Evolutionary conservation across 2,888 invertebrate genomes (phyloP), one percentile per base, ranked within the genome.

Genomic region (Macrosiphum euphorbiae): DNA sequence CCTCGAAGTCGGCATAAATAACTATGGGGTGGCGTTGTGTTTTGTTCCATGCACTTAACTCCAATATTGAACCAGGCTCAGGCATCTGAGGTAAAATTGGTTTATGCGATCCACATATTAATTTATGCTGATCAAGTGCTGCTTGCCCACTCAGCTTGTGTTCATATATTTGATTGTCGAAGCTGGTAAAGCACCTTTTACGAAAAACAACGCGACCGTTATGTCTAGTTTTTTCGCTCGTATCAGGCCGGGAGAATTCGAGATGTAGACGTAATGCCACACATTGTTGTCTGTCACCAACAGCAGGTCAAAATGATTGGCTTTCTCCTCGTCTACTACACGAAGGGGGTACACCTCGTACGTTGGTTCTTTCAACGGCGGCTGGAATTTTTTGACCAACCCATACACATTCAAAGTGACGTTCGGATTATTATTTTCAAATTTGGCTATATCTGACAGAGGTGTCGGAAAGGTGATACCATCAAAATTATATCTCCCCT

Each of bases 191-290:
- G n/a, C n/a, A n/a, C n/a, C n/a, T n/a, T n/a, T n/a, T n/a, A n/a
- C n/a, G n/a, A n/a, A n/a, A n/a, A n/a, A n/a, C n/a, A n/a, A n/a
- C 1, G 35, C 24, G 0, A 10, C 2, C 35, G 0, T 0, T 90
- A 0, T 78, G 50, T 26, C 3, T 35, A 41, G 24, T 90, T 78
- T 35, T 90, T 26, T 90, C 0, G 3, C 0, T 1, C 52, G 35
- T 1, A 84, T 16, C 0, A 90, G 90, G 16, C 90, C 26, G 7
- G 52, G 84, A 52, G 84, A 90, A 90, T 90, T 84, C 0, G 52
- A 84, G 11, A 90, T 90, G 1, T 26, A 90, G 2, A 52, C 13
- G 41, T 52, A 90, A 16, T 90, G 90, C 10, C n/a, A 88, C 2
- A 35, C 24, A 1, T 52, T 13, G 7, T 24, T 24, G 16, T 35